These are phyloP conservation scores for Achatina immaculata DNA, from an alignment of 1,140 invertebrate genomes.

Conservation along the genomic window DNA sequence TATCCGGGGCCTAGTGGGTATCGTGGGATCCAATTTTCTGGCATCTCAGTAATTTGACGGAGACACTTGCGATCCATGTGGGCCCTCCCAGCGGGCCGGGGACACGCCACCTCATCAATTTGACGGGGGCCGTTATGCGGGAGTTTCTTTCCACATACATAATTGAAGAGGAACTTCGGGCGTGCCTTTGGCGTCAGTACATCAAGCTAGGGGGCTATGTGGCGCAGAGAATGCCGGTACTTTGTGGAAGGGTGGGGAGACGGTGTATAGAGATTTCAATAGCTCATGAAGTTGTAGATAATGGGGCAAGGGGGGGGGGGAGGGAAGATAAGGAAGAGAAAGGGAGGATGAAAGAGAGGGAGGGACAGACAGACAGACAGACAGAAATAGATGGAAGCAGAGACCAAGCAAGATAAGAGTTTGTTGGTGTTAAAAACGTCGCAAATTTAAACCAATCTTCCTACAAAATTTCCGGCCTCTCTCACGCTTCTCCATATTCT, in stretches of 20 bases:
- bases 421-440: too few relatives aligned
- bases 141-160: neutral
- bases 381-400: neutral
- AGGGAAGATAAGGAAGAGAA: too few relatives aligned
- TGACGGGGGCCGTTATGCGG: neutral
- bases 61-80: neutral
- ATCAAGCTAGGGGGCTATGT: neutral
- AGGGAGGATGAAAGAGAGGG: neutral
- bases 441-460: too few relatives aligned
- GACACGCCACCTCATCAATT: slow-evolving; percentile 29
- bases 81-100: neutral
- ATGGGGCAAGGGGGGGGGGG: neutral
- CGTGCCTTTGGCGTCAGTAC: neutral
- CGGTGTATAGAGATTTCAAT: neutral
- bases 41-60: neutral
- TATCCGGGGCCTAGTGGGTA: neutral
- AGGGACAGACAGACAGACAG: neutral
- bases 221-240: neutral
- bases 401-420: neutral
- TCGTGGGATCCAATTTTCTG: slow-evolving; percentile 22
- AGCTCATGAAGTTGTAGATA: neutral
- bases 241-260: neutral
- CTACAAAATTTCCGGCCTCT: too few relatives aligned
- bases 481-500: too few relatives aligned
- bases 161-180: slow-evolving; percentile 24